Evolutionary conservation across 2,888 invertebrate species (phyloP), one percentile per base, ranked within the genome.

Genomic region (Acrobasis repandana): DNA sequence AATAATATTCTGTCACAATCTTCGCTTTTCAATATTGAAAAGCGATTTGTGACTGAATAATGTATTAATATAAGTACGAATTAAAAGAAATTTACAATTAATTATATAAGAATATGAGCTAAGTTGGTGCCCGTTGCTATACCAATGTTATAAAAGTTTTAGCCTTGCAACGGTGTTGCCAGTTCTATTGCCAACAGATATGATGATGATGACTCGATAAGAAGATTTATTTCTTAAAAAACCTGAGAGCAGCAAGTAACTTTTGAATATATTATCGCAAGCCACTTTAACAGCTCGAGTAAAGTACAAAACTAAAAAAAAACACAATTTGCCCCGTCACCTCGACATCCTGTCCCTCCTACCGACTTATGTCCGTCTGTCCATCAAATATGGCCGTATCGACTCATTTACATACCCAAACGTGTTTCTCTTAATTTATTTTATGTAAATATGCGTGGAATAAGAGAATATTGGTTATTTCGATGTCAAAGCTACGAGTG

Each of bases 311-410:
- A 50, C 14, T 9, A 16, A 60, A 47, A 52, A 38, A 28, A 18
- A 57, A 63, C 51, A 36, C 16, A 57, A 56, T 70, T 70, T 67
- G 81, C 80, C 65, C 63, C 74, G 77, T 79, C 82, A 83, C 74
- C 70, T 68, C 67, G 54, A 76, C 79, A 80, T 83, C 83, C 84
- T 82, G 82, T 66, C 73, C 63, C 67, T 54, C 67, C 65, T 63
- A 57, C 57, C 62, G 56, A 59, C 63, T 65, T 64, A 62, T 65
- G 63, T 50, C 70, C 67, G 70, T 64, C 69, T 62, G 61, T 70
- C 66, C 63, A 66, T 64, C 69, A 63, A 65, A 71, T 70, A 66
- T 62, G 65, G 62, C 62, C 63, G 62, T 65, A 50, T 56, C 62
- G 60, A 56, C 66, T 67, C 63, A 83, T 83, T 82, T 73, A 66